These are phyloP conservation scores for Ormyrus thymus DNA, from an alignment of 2,888 invertebrate species.

Conservation along the genomic window DNA sequence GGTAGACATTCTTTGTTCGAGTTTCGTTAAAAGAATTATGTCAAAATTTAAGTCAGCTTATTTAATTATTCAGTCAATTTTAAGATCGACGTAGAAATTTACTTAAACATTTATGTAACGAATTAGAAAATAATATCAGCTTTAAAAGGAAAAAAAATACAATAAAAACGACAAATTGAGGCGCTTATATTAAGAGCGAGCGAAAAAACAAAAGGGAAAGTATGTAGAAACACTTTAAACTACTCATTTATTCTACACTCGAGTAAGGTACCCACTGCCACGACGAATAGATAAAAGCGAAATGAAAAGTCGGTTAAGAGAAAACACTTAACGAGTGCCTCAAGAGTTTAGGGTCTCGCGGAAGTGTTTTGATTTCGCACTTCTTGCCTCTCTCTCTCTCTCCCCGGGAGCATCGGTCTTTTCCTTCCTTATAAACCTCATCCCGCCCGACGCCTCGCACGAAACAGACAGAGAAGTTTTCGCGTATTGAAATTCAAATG, in stretches of 20 bases:
- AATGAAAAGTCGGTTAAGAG: conserved; percentile 52
- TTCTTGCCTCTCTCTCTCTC: conserved; percentile 2
- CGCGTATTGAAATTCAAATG: conserved; percentile 56
- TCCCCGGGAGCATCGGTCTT: neutral
- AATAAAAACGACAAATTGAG: no score
- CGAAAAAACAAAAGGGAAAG: neutral
- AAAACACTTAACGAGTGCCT: conserved; percentile 40
- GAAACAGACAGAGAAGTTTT: conserved; percentile 8
- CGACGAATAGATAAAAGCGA: conserved; percentile 11
- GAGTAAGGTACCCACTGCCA: neutral
- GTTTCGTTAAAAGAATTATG: no score
- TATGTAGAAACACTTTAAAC: neutral
- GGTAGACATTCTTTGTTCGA: no score
- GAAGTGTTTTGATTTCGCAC: conserved; percentile 50
- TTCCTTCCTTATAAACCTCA: neutral
- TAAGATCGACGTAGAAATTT: no score
- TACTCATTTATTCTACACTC: conserved; percentile 23
- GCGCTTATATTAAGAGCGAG: no score
- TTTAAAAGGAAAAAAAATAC: no score
- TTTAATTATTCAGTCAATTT: no score
- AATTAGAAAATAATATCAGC: no score
- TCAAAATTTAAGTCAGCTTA: no score
- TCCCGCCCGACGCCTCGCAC: neutral
- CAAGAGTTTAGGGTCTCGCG: conserved; percentile 26
- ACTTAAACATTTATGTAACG: no score